Evolutionary conservation across 2,797 vertebrate species (phyloP), one percentile per base, ranked within the genome.

Genomic region (Ceyx erithaca): DNA sequence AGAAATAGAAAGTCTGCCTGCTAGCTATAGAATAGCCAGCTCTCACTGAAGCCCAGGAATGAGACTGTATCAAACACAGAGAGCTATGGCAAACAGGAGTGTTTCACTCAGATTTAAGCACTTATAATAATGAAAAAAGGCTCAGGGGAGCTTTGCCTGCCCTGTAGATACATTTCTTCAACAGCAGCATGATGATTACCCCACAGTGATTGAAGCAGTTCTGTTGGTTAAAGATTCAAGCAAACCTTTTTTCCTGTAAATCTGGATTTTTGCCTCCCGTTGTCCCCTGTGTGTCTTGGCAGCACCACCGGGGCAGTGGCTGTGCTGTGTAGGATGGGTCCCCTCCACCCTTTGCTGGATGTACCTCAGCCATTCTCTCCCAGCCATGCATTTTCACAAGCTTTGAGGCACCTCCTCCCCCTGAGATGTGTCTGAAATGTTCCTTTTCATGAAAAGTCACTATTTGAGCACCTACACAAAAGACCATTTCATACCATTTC

Each of bases 161-260:
- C 84, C 80, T 83, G 93, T 71, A 78, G 58, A 80, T 91, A 87
- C 4, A 52, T 80, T 80, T 49, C 62, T 91, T 87, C 89, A 67
- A 70, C 71, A 80, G 73, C 61, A 93, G 62, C 25, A 17, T 25
- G 45, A 52, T 83, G 66, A 93, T 64, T 68, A 63, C 54, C 66
- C 41, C 0, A 0, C 58, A 75, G 87, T 45, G 77, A 54, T 78
- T 92, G 51, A 51, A 77, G 61, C 51, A 76, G 51, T 77, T 89
- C 72, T 35, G 43, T 25, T 68, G 54, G 72, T 83, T 62, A 55
- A 20, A 68, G 69, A 80, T 57, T 59, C 66, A 85, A 87, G 54
- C 41, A 72, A 83, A 26, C 6, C 41, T 68, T 7, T 33, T 83
- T 70, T 57, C n/a, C 22, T 6, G 17, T 19, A 40, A 54, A 28